Percentiles rank a stretch among this genome's conserved stretches.
Conservation (phyloP, 2,113 vertebrate species). For the Tupaia tana region DNA sequence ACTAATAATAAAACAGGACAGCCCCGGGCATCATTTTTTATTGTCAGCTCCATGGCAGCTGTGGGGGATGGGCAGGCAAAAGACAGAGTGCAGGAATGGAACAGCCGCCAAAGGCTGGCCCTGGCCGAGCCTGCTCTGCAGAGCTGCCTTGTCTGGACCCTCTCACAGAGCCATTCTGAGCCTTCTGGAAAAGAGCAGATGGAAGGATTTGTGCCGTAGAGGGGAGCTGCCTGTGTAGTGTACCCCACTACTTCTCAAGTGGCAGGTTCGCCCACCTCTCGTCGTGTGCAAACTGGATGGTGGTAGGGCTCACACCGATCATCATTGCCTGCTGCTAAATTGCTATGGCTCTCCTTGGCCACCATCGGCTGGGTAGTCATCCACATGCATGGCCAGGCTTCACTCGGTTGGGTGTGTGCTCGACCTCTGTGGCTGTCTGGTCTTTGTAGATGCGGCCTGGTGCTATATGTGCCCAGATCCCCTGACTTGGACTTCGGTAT, state of each 20-base stretch:
- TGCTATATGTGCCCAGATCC: background rate
- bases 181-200: background rate
- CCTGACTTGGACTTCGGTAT: background rate
- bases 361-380: slow-evolving; percentile 26
- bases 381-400: background rate
- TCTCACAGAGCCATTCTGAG: background rate
- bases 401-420: background rate
- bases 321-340: slow-evolving; percentile 41
- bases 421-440: slow-evolving; percentile 12
- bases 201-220: background rate
- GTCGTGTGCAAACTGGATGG: background rate
- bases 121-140: background rate
- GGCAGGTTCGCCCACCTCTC: background rate
- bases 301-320: background rate
- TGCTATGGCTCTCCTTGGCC: background rate
- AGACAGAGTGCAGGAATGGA: background rate
- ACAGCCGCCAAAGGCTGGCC: background rate
- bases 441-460: background rate
- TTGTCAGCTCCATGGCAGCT: slow-evolving; percentile 40
- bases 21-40: slow-evolving; percentile 71
- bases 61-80: slow-evolving; percentile 29
- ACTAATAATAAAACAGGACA: slow-evolving; percentile 73
- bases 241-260: background rate
- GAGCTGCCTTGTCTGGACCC: background rate
- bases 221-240: background rate